Percentiles rank a stretch among this genome's conserved stretches.
Evolutionary conservation across 2,888 invertebrate species (phyloP).

Genomic region (Diadromus collaris): DNA sequence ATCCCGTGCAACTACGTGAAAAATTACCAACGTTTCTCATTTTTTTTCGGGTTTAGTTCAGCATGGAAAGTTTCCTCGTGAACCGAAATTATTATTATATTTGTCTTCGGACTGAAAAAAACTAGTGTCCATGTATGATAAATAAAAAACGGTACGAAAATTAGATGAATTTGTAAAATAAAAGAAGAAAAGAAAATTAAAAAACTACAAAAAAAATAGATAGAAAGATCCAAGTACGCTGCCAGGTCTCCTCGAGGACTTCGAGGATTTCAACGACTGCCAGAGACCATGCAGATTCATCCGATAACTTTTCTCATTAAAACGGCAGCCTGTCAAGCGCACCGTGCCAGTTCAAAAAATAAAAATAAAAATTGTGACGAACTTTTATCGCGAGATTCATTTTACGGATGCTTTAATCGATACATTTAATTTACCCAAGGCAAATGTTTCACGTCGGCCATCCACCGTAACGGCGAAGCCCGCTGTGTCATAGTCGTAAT

Average conservation of each 20-base stretch:
- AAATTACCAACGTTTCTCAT: background rate
- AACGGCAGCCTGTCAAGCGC: background rate
- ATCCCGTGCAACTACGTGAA: slow-evolving; percentile 1
- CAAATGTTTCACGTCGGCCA: background rate
- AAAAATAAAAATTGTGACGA: slow-evolving; percentile 13
- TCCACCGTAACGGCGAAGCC: slow-evolving; percentile 28
- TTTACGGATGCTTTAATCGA: background rate
- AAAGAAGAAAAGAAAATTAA: background rate
- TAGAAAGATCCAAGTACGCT: background rate
- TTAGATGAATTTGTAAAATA: background rate
- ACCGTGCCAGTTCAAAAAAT: background rate
- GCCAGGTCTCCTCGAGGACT: background rate
- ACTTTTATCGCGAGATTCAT: slow-evolving; percentile 17
- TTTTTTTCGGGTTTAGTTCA: background rate
- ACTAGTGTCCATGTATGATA: background rate
- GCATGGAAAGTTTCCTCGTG: background rate
- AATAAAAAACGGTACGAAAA: background rate
- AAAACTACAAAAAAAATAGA: background rate
- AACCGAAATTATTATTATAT: background rate
- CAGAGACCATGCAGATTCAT: background rate
- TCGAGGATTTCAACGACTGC: background rate
- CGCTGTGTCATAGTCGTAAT: slow-evolving; percentile 48
- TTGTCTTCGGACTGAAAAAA: background rate
- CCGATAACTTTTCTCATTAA: background rate
- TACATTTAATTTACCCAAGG: slow-evolving; percentile 23